Conservation (phyloP, 2,888 invertebrate genomes). For the Strigamia crassipes region DNA sequence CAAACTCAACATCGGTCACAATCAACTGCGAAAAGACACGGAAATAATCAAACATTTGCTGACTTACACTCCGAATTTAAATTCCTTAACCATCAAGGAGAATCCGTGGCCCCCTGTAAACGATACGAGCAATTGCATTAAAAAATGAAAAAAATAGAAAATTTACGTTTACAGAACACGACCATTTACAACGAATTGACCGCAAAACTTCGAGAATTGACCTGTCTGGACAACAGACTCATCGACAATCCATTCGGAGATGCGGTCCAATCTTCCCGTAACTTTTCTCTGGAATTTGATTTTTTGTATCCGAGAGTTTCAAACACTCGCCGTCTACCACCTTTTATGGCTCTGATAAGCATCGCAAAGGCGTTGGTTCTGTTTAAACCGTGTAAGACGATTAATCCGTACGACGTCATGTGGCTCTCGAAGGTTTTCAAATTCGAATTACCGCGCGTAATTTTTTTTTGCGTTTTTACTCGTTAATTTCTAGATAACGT, state of each 20-base stretch:
- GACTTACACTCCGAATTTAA: background rate
- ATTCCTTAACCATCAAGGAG: background rate
- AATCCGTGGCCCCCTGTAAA: slow-evolving; percentile 2
- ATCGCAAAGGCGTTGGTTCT: background rate
- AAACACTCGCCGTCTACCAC: background rate
- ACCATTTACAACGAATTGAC: background rate
- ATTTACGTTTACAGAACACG: background rate
- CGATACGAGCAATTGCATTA: background rate
- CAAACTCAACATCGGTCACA: slow-evolving; percentile 2
- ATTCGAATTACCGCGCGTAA: too few species aligned
- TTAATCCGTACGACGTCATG: background rate
- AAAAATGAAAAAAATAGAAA: background rate
- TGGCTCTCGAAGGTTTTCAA: background rate
- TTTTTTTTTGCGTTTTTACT: too few species aligned
- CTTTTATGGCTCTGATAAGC: background rate
- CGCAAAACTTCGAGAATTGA: background rate
- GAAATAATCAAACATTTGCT: background rate
- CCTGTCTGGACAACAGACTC: background rate
- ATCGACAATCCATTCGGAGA: background rate
- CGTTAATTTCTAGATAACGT: background rate
- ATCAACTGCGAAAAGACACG: background rate
- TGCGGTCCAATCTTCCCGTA: background rate
- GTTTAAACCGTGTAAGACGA: background rate
- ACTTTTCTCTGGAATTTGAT: background rate
- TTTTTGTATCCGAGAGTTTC: background rate